phyloP scores from a whole-genome alignment of 2,797 vertebrate species.

The Euthynnus affinis region DNA sequence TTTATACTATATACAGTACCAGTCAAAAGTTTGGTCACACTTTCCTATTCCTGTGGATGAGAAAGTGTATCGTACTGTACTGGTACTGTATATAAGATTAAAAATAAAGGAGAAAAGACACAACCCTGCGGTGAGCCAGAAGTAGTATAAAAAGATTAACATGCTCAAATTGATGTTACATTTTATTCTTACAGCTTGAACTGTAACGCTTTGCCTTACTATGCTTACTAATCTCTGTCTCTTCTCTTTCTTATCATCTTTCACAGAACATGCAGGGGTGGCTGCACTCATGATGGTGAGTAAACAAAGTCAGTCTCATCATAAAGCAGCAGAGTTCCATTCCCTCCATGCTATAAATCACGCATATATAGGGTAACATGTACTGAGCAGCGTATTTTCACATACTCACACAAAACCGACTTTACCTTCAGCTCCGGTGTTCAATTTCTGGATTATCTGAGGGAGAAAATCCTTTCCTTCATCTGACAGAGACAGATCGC shows the following conservation, averaged over 20 bases:
- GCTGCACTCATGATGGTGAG: conserved; percentile 60
- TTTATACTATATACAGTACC: neutral
- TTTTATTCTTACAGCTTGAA: neutral
- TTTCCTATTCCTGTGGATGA: no score
- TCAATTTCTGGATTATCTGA: conserved; percentile 61
- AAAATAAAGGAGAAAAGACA: neutral
- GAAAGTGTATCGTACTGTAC: neutral
- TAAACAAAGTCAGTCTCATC: conserved; percentile 76
- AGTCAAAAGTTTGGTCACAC: no score
- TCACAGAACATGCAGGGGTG: conserved; percentile 37
- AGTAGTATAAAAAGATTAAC: neutral
- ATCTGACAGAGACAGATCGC: conserved; percentile 75
- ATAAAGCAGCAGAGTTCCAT: conserved; percentile 50
- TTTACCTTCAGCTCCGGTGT: conserved; percentile 31
- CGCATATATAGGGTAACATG: conserved; percentile 31
- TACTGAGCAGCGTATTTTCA: conserved; percentile 27
- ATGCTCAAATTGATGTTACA: neutral
- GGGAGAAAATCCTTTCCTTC: conserved; percentile 56
- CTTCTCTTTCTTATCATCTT: conserved; percentile 8
- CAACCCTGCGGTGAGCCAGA: neutral
- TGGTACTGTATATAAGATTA: neutral
- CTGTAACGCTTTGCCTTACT: neutral
- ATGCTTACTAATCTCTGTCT: neutral
- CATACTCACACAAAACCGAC: conserved; percentile 33
- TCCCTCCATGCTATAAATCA: conserved; percentile 77